Base-by-base conservation (phyloP, 1,140 invertebrate genomes). In the Zophobas atratus region DNA sequence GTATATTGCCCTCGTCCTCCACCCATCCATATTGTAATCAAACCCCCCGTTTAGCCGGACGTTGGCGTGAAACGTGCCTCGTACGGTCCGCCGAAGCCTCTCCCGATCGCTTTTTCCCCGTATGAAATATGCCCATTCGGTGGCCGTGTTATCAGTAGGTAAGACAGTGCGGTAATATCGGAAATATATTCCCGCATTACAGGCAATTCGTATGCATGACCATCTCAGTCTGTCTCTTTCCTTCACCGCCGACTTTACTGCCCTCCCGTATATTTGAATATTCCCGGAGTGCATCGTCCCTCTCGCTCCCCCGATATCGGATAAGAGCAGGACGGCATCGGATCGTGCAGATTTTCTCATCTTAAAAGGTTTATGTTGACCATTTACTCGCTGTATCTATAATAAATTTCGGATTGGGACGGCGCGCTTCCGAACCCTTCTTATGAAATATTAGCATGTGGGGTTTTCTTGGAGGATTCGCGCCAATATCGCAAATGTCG, bases 131-230 rank as follows among this genome's bases (percentile, higher is more conserved):
- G 77, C 46, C 49, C 73, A 80, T 76, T 75, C 73, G 76, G 63
- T 78, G 1, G 48, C 71, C 39, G 72, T 70, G 82, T 76, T 76
- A 81, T 80, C 77, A 77, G 70, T 76, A 79, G 76, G 79, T 83
- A 82, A 79, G 82, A 81, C 81, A 81, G 78, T 80, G 78, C 70
- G 76, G 79, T 82, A 78, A 81, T 80, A 80, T 79, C 39, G 75
- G 82, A 79, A 82, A 83, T 83, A 83, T 83, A 83, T 82, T 81
- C 77, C 46, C 80, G 75, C 79, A 83, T 83, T 83, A 83, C 49
- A 57, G 74, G 60, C 81, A 78, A 83, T 83, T 83, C 82, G 82
- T 83, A 83, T 83, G 81, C 82, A 83, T 81, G 79, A 79, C 77
- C 73, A 75, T 80, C 72, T 70, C 55, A 53, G 56, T 48, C 75